Base-by-base conservation (phyloP, 2,888 invertebrate species). In the Tenthredo distinguenda region DNA sequence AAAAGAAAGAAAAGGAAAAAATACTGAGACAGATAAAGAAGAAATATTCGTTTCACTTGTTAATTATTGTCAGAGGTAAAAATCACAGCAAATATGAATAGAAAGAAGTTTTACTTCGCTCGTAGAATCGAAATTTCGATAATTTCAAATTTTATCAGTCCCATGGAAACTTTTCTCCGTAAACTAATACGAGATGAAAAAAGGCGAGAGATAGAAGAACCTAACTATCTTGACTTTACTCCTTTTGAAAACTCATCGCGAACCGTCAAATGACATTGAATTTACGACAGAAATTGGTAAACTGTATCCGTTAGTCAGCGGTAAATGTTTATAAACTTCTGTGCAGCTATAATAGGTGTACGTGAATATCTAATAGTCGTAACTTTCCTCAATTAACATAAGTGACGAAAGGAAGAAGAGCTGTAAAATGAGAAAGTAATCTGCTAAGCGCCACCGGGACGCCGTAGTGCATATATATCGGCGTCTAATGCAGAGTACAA, bases 361-460 rank as follows among this genome's bases (percentile, higher is more conserved):
- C 26, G 26, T 21, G 12, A 62, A 62, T 62, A 62, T 62, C 26
- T 37, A 37, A 71, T 9, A 71, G n/a, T 71, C 31, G 71, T 71
- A 31, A 71, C 71, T 71, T 71, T 71, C 71, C 18, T 71, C 37
- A 6, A 71, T 71, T 71, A 37, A 31, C 71, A 71, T 71, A 71
- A 71, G 71, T 71, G 71, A 71, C 26, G 72, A 74, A 74, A 31
- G n/a, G 43, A 34, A 68, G 68, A 68, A 31, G 34, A 68, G 68
- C 34, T 34, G 34, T 68, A 68, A 34, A 68, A 68, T 34, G 50
- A 77, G 77, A 77, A 77, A 77, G 50, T 77, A 40, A 77, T 68
- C 68, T 26, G 9, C 43, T 31, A 21, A 74, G n/a, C 74, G 74
- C 26, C 43, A 71, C 37, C 31, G 71, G 71, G 37, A 40, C 71